These are phyloP conservation scores for Limenitis camilla DNA, from an alignment of 2,888 invertebrate species.

Conservation along the genomic window DNA sequence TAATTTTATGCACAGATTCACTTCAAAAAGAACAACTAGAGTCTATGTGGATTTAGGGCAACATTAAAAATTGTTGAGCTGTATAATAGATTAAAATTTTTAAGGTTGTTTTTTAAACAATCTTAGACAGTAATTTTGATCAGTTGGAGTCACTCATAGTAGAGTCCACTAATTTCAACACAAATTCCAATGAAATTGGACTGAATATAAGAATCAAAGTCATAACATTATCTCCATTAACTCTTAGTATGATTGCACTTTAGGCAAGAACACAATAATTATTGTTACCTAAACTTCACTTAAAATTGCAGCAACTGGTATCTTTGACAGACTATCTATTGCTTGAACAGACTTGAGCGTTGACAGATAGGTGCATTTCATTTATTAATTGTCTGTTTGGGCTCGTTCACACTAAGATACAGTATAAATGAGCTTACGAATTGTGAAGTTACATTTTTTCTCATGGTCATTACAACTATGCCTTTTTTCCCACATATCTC, in stretches of 20 bases:
- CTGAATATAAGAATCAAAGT: neutral
- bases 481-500: too few relatives aligned
- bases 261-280: constrained; percentile 10
- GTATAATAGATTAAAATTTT: too few relatives aligned
- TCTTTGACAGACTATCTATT: constrained; percentile 9
- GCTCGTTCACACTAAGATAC: neutral
- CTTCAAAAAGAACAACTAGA: too few relatives aligned
- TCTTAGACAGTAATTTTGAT: too few relatives aligned
- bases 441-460: too few relatives aligned
- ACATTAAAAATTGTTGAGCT: too few relatives aligned
- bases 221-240: constrained; percentile 3
- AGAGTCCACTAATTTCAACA: neutral
- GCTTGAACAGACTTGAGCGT: constrained; percentile 1
- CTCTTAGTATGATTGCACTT: constrained; percentile 1
- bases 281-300: constrained; percentile 11
- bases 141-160: neutral
- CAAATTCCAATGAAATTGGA: neutral
- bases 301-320: constrained; percentile 11
- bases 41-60: too few relatives aligned
- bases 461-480: too few relatives aligned
- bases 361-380: constrained; percentile 11
- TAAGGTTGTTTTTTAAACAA: too few relatives aligned
- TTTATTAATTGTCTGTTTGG: neutral
- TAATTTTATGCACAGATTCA: too few relatives aligned
- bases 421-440: too few relatives aligned